Evolutionary conservation across 2,888 invertebrate genomes (phyloP).

Genomic region (Ectropis crepuscularia): DNA sequence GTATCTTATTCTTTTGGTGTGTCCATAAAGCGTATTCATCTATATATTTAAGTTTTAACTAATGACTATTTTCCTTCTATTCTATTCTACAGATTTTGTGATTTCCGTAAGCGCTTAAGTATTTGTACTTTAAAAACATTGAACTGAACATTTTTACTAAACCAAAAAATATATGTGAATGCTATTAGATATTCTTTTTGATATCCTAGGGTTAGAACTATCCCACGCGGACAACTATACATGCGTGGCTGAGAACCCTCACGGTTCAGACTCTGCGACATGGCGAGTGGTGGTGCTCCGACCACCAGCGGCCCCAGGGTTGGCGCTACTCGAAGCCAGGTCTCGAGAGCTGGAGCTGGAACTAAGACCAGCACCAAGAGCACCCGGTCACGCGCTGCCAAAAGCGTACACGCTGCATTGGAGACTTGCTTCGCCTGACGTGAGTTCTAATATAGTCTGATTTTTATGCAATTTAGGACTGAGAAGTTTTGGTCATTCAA

Average conservation of each 20-base stretch:
- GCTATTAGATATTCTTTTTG: neutral
- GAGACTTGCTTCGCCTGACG: slow-evolving; percentile 88
- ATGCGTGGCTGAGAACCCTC: slow-evolving; percentile 92
- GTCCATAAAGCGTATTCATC: too few species aligned
- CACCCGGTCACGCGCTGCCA: slow-evolving; percentile 74
- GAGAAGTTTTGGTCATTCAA: too few species aligned
- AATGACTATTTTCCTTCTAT: too few species aligned
- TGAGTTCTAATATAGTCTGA: slow-evolving; percentile 66
- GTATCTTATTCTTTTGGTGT: too few species aligned
- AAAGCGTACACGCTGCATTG: slow-evolving; percentile 88
- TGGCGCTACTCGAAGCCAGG: slow-evolving; percentile 83
- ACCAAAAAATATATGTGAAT: too few species aligned
- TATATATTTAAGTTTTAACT: too few species aligned
- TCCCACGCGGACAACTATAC: slow-evolving; percentile 92
- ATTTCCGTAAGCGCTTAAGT: too few species aligned
- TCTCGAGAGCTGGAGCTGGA: slow-evolving; percentile 75
- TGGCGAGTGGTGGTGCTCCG: slow-evolving; percentile 91
- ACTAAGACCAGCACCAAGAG: slow-evolving; percentile 65
- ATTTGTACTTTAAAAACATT: too few species aligned
- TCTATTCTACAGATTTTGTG: too few species aligned
- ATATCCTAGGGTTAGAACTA: slow-evolving; percentile 85
- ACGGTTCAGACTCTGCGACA: slow-evolving; percentile 92
- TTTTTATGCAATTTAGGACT: too few species aligned
- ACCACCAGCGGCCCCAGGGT: slow-evolving; percentile 88
- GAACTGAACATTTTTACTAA: too few species aligned